Conservation (phyloP, 2,113 vertebrate genomes). For the Apteryx owenii region DNA sequence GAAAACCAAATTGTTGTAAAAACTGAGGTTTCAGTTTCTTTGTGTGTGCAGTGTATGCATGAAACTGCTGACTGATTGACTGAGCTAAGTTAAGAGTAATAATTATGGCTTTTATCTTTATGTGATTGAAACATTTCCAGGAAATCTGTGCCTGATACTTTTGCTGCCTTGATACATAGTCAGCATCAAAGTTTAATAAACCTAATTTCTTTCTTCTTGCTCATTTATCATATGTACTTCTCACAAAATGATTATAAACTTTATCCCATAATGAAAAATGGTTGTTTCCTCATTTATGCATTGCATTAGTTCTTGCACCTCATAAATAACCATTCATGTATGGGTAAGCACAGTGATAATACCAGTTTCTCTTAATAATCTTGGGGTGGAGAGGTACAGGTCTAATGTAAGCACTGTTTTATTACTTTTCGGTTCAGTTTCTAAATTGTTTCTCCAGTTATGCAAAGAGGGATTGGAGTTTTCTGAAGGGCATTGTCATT, state of each 20-base stretch:
- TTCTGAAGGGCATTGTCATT: neutral
- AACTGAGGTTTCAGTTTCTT: neutral
- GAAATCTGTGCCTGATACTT: neutral
- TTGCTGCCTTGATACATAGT: neutral
- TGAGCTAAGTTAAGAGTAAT: constrained; percentile 12
- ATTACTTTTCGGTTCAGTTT: neutral
- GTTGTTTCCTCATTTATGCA: neutral
- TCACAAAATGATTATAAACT: neutral
- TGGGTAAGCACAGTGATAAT: neutral
- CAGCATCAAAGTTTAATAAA: neutral
- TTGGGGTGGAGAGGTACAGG: accelerated
- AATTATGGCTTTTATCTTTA: neutral
- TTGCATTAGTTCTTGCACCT: neutral
- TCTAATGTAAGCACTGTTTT: neutral
- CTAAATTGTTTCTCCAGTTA: neutral
- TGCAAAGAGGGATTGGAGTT: neutral
- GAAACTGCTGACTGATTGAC: neutral
- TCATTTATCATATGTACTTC: neutral
- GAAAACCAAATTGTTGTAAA: neutral
- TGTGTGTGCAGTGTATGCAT: neutral
- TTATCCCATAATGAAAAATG: neutral
- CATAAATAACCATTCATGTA: neutral
- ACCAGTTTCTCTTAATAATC: neutral
- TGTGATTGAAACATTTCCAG: neutral
- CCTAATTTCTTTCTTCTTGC: neutral